These are phyloP conservation scores for Paraplagusia blochii DNA, from an alignment of 2,113 vertebrate species.

Conservation along the genomic window DNA sequence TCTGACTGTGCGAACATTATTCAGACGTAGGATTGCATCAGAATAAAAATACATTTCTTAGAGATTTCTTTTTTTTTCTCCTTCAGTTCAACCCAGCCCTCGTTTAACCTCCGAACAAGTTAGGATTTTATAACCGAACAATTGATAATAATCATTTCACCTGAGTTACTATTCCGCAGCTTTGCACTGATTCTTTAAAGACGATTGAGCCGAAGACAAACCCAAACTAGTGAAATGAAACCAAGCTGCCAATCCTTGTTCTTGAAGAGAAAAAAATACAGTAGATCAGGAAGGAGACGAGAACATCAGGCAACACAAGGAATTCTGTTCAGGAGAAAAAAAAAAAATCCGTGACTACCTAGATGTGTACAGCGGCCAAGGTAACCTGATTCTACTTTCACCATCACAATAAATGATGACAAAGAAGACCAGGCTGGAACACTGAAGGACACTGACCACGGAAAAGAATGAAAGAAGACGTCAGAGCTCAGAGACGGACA, in stretches of 20 bases:
- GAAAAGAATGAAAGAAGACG: constrained; percentile 15
- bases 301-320: too few relatives aligned
- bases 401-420: too few relatives aligned
- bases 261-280: neutral
- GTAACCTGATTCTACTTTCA: too few relatives aligned
- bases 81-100: too few relatives aligned
- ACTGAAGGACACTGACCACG: too few relatives aligned
- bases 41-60: neutral
- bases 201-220: neutral
- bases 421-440: too few relatives aligned
- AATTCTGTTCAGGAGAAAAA: too few relatives aligned
- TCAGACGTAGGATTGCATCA: constrained; percentile 22
- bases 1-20: neutral
- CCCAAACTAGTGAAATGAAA: too few relatives aligned
- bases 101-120: constrained; percentile 2
- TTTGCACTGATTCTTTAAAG: constrained; percentile 1
- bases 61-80: too few relatives aligned
- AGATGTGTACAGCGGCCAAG: too few relatives aligned
- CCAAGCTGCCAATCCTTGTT: too few relatives aligned
- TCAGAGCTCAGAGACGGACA: constrained; percentile 21
- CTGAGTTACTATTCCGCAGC: constrained; percentile 19
- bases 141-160: constrained; percentile 16
- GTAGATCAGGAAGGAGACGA: constrained; percentile 5
- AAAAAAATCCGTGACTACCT: too few relatives aligned
- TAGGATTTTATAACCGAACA: neutral